Evolutionary conservation across 1,140 invertebrate genomes (phyloP).

Genomic region (Battus philenor): DNA sequence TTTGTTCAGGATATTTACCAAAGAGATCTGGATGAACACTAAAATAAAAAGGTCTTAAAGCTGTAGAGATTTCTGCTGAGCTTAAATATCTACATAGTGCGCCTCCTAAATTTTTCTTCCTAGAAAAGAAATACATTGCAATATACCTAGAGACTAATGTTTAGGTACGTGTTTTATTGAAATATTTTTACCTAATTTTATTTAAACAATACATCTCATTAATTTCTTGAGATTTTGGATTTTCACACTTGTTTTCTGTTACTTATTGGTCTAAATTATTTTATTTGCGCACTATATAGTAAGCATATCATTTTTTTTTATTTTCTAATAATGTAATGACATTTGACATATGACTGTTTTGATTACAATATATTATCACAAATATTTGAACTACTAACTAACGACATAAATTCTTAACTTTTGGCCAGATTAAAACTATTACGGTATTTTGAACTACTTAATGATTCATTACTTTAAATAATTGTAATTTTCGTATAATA

Average conservation of each 20-base stretch:
- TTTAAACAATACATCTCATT: constrained; percentile 2
- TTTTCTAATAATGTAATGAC: constrained; percentile 1
- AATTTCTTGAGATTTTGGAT: not conserved
- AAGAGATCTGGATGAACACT: constrained; percentile 96
- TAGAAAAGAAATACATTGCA: constrained; percentile 19
- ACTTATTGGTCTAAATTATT: constrained; percentile 7
- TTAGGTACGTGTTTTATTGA: too few species aligned
- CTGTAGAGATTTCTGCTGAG: constrained; percentile 88
- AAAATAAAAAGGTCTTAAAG: constrained; percentile 95
- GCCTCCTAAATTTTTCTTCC: constrained; percentile 35
- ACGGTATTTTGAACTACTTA: too few species aligned
- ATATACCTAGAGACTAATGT: too few species aligned
- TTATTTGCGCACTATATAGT: constrained; percentile 13
- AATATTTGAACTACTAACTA: too few species aligned
- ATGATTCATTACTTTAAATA: too few species aligned
- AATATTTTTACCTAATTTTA: constrained; percentile 7
- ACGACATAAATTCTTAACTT: too few species aligned
- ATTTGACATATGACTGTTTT: too few species aligned
- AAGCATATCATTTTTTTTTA: constrained; percentile 1
- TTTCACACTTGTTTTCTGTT: not conserved
- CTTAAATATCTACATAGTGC: constrained; percentile 53
- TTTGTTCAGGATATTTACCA: constrained; percentile 91
- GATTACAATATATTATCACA: too few species aligned
- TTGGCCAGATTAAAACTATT: too few species aligned
- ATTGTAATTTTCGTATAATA: too few species aligned